Evolutionary conservation across 92 coral and sea anemone genomes (phyloP), one percentile per base, ranked within the genome.

Genomic region (Palythoa grandis): DNA sequence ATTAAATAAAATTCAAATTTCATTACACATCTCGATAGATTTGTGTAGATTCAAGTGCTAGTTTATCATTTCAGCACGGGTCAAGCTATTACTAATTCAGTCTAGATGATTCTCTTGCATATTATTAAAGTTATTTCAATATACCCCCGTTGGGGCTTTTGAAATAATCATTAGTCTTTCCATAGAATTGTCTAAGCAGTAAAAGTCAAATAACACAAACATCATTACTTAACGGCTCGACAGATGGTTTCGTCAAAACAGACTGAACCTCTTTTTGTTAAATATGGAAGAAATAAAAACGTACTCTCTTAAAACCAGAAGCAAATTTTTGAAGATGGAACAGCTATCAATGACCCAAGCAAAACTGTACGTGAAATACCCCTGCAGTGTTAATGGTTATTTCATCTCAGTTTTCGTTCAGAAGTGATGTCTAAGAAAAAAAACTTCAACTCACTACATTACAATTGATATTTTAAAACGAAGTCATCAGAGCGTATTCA

Each of bases 121-220:
- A 47, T 68, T 25, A 78, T 78, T 80, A 65, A 80, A 66, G 74
- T 80, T 80, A 80, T 80, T 37, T 67, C 72, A 67, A 80, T 65
- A 67, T 80, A 48, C 85, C 85, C 73, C 74, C 75, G 85, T 47
- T 67, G 85, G 22, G 74, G 85, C 56, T 66, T 65, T 80, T 48
- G 61, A 80, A 80, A 80, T 68, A 52, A 39, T 80, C 75, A 80
- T 80, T 12, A 17, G 74, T 60, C 23, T 25, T 43, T 52, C 37
- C 73, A 48, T 20, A 67, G 72, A 65, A 80, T 48, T 80, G 74
- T 73, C 72, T 60, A 43, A 68, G 47, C 72, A 79, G 25, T n/a
- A 20, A 47, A 8, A 48, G 19, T 15, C 43, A 66, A 80, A 66
- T 60, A 50, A 70, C 54, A 67, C 65, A 80, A 63, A 80, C 66